Evolutionary conservation across 2,113 vertebrate species (phyloP).

Genomic region (Plotosus lineatus): DNA sequence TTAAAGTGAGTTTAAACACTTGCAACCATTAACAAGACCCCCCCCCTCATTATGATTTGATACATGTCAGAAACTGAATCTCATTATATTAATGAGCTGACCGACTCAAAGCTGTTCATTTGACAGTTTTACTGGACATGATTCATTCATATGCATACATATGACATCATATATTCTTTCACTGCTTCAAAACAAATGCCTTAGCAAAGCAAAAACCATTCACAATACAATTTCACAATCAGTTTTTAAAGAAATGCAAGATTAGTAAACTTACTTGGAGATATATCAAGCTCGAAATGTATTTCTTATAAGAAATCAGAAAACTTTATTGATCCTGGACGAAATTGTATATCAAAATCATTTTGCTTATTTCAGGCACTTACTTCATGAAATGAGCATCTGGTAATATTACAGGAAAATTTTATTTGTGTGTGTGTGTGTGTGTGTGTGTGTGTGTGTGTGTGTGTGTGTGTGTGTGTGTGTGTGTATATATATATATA

Average conservation of each 20-base stretch:
- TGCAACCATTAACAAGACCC: background rate
- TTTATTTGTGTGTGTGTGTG: too few species aligned
- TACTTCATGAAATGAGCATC: background rate
- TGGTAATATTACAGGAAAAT: background rate
- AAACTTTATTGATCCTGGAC: too few species aligned
- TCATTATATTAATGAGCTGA: constrained; percentile 2
- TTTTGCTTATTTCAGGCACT: background rate
- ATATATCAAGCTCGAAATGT: background rate
- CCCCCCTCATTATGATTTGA: constrained; percentile 22
- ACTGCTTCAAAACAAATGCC: background rate
- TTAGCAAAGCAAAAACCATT: background rate
- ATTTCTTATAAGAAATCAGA: too few species aligned
- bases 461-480: too few species aligned
- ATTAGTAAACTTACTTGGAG: background rate
- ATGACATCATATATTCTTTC: background rate
- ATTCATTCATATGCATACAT: background rate
- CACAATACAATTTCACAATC: background rate
- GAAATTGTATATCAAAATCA: background rate
- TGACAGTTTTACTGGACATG: constrained; percentile 16
- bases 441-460: too few species aligned
- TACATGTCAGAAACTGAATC: constrained; percentile 4
- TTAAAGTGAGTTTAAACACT: constrained; percentile 18
- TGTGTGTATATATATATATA: too few species aligned
- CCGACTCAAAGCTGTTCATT: constrained; percentile 29
- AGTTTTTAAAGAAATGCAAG: background rate